These are phyloP conservation scores for Heteromormyrus szaboi DNA, from an alignment of 2,797 vertebrate genomes.

Conservation along the genomic window DNA sequence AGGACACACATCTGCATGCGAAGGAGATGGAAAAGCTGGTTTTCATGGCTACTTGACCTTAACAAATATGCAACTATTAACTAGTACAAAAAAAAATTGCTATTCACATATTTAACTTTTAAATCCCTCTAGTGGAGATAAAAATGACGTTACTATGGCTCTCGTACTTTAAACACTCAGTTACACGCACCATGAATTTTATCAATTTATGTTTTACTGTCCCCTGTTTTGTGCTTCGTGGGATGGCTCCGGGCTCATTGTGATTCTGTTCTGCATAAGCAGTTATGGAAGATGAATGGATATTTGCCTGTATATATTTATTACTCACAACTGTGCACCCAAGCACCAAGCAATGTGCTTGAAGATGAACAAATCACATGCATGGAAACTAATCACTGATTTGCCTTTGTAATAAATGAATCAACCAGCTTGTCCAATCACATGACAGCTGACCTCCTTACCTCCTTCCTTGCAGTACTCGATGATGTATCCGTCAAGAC, in stretches of 20 bases:
- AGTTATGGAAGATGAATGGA: background rate
- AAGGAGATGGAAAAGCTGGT: background rate
- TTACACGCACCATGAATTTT: background rate
- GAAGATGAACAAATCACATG: background rate
- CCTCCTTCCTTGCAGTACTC: constrained; percentile 85
- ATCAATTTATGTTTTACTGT: background rate
- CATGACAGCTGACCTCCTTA: constrained; percentile 42
- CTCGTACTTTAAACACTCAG: background rate
- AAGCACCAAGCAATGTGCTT: background rate
- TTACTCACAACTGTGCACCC: background rate
- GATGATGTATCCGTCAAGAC: constrained; percentile 81
- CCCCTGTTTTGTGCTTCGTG: background rate
- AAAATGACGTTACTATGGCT: background rate
- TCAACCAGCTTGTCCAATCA: background rate
- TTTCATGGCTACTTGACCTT: background rate
- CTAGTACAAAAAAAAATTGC: background rate
- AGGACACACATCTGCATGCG: background rate
- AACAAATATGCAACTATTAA: background rate
- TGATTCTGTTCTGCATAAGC: background rate
- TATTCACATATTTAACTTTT: background rate
- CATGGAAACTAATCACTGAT: background rate
- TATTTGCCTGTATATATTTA: background rate
- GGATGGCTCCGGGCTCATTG: background rate
- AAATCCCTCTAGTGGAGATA: background rate
- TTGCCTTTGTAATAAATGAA: background rate